Percentiles rank a stretch among this genome's conserved stretches.
phyloP scores from a whole-genome alignment of 2,113 vertebrate genomes.

The Caracal caracal region DNA sequence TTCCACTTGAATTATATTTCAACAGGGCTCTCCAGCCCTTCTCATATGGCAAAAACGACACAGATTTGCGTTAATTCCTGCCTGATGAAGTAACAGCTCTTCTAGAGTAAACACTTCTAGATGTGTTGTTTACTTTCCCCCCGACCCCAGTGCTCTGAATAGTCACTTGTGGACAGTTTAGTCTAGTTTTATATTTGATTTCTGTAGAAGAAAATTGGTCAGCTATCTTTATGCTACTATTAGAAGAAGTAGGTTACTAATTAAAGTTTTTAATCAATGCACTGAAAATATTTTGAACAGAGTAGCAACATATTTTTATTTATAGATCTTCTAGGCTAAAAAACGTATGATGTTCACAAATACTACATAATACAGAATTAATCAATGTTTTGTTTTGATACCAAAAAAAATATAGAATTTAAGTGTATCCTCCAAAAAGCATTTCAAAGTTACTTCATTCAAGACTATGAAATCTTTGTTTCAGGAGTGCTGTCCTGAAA shows the following conservation, averaged over 20 bases:
- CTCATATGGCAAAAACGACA: neutral
- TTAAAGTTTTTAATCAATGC: neutral
- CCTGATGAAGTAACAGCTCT: neutral
- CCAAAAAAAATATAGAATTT: neutral
- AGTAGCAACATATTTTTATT: neutral
- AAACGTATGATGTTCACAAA: neutral
- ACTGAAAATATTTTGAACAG: conserved; percentile 12
- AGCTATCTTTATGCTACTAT: neutral
- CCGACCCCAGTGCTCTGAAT: neutral
- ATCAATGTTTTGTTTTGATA: neutral
- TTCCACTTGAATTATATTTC: neutral
- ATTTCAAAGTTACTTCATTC: neutral
- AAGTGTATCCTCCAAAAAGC: neutral
- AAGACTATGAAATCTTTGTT: neutral
- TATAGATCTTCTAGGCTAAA: neutral
- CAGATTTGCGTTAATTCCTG: neutral
- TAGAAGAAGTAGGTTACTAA: neutral
- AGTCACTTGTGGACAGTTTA: neutral
- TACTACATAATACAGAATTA: neutral
- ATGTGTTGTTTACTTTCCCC: neutral
- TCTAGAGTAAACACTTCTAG: neutral
- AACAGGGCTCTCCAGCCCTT: neutral
- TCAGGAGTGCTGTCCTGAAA: neutral
- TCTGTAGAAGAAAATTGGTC: neutral
- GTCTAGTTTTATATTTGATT: neutral